Base-by-base conservation (phyloP, 2,888 invertebrate genomes). In the Chrysolina haemoptera region DNA sequence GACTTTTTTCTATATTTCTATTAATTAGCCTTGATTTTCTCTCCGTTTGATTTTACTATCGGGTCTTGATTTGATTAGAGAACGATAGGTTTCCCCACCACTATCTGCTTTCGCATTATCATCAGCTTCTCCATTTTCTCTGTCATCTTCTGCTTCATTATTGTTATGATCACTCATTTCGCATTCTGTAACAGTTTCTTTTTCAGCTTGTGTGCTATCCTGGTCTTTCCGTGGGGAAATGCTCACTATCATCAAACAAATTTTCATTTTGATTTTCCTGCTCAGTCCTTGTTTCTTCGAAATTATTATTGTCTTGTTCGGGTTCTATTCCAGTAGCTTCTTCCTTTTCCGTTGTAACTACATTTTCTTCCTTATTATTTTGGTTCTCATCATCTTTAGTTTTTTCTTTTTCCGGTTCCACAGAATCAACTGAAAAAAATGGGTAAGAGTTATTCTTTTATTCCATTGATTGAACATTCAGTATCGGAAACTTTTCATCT, bases 281-380 rank as follows among this genome's bases (percentile, higher is more conserved):
- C 40, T 43, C 22, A 27, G 46, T 40, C 1, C 18, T 41, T 41
- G 55, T 41, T 70, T 50, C 73, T 27, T 59, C 18, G 35, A 11
- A 10, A 67, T 71, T 41, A 41, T 71, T 35, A 41, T 40, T 43
- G 18, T 14, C 40, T 41, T 55, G n/a, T 71, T 66, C 40, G 10
- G 22, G 14, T 27, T 62, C 50, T 62, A 66, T 53, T 40, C 27
- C 53, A 46, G 59, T 62, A 8, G 41, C 35, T 62, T 12, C 22
- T 53, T 71, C 48, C 55, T 62, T 64, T 71, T 85, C 78, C 76
- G 81, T 8, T 14, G 27, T 18, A 80, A 83, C 76, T 66, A 84
- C 64, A 14, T 4, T 35, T 66, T 27, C 63, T 10, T 66, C 64
- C 12, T 68, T 16, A 48, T 75, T 77, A 80, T 62, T 70, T 14